phyloP scores from a whole-genome alignment of 2,113 vertebrate genomes.

The Laterallus jamaicensis region DNA sequence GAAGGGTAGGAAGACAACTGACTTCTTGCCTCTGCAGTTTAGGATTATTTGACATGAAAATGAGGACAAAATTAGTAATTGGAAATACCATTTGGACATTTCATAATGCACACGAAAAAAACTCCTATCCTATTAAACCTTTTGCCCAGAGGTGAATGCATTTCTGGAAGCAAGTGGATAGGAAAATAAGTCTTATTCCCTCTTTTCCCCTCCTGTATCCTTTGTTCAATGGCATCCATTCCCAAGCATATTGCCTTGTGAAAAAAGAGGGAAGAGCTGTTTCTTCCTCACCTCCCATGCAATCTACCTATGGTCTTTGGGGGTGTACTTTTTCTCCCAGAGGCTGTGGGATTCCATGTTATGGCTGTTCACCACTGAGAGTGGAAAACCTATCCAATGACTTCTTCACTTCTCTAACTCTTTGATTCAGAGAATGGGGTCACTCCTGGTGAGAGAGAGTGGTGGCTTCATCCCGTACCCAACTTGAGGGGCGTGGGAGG shows the following conservation, averaged over 20 bases:
- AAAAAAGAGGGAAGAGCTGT: not conserved
- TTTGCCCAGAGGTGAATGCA: not conserved
- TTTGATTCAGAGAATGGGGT: not conserved
- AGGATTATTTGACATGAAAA: not conserved
- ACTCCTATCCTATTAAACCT: not conserved
- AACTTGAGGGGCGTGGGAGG: no score
- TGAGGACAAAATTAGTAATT: not conserved
- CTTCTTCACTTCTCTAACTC: not conserved
- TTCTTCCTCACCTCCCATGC: not conserved
- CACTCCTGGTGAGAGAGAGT: not conserved
- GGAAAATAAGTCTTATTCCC: not conserved
- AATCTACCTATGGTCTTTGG: not conserved
- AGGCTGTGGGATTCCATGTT: not conserved
- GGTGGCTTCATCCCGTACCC: not conserved
- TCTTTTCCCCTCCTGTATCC: not conserved
- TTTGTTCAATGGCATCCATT: not conserved
- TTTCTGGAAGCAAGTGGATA: not conserved
- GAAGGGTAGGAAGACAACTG: not conserved
- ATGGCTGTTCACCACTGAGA: not conserved
- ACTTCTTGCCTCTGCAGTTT: not conserved
- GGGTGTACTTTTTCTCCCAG: not conserved
- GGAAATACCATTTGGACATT: not conserved
- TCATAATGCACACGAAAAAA: not conserved
- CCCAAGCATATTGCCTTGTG: not conserved
- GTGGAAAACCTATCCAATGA: not conserved